These are phyloP conservation scores for Camponotus floridanus DNA, from an alignment of 1,140 invertebrate genomes.

Conservation along the genomic window DNA sequence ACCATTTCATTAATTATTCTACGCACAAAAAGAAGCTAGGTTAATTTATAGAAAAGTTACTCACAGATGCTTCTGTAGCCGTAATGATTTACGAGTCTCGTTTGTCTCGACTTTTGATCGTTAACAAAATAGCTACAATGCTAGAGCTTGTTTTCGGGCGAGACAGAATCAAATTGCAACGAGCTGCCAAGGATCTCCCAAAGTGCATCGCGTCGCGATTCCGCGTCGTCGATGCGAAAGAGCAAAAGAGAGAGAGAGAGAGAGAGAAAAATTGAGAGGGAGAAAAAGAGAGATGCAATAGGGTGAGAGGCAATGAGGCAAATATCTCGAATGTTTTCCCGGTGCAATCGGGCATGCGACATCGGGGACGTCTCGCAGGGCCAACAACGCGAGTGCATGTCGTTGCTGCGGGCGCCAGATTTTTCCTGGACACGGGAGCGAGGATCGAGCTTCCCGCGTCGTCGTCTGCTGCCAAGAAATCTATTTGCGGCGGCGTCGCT, in stretches of 20 bases:
- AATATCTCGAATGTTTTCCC: constrained; percentile 38
- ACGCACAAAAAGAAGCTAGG: neutral
- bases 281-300: neutral
- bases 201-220: constrained; percentile 23
- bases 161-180: constrained; percentile 34
- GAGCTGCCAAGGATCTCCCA: constrained; percentile 38
- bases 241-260: neutral
- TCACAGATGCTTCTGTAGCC: neutral
- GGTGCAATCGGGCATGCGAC: constrained; percentile 8
- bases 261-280: neutral
- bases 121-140: constrained; percentile 13
- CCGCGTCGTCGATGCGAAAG: too few species aligned
- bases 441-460: constrained; percentile 47
- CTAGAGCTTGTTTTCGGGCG: neutral
- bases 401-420: constrained; percentile 40
- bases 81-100: neutral
- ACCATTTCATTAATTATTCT: neutral
- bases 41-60: neutral
- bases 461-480: constrained; percentile 57
- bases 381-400: constrained; percentile 39
- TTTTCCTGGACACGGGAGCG: constrained; percentile 55
- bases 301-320: constrained; percentile 22
- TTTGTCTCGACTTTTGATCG: neutral
- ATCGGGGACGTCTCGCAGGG: constrained; percentile 14
- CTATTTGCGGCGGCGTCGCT: constrained; percentile 54